Percentiles rank a stretch among this genome's conserved stretches.
Conservation (phyloP, 2,888 invertebrate genomes). For the Thyatira batis region DNA sequence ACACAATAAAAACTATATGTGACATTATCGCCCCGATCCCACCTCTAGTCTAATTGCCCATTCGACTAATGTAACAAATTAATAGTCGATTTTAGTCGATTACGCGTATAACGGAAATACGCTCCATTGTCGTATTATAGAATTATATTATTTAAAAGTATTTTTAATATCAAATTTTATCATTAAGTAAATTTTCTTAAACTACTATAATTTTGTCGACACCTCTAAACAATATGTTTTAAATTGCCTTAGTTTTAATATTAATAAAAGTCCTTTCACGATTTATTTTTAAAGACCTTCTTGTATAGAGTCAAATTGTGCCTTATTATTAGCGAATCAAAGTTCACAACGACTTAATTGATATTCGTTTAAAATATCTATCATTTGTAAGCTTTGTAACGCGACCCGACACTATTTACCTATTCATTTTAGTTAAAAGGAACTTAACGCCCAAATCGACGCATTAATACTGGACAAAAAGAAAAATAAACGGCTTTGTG, state of each 20-base stretch:
- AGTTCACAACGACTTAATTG: constrained; percentile 23
- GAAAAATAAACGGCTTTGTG: constrained; percentile 81
- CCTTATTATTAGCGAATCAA: constrained; percentile 24
- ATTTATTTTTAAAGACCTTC: constrained; percentile 27
- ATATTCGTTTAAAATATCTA: constrained; percentile 41
- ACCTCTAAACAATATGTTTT: too few relatives aligned
- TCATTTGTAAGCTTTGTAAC: constrained; percentile 68
- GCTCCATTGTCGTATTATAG: constrained; percentile 25
- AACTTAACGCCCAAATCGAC: constrained; percentile 81
- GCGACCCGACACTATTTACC: constrained; percentile 76
- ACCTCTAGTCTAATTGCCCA: constrained; percentile 49
- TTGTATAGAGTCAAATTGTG: constrained; percentile 15
- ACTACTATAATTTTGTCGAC: too few relatives aligned
- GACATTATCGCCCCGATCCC: constrained; percentile 35
- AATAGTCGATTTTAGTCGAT: constrained; percentile 34
- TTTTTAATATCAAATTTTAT: too few relatives aligned
- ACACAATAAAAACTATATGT: constrained; percentile 11
- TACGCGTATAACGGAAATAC: constrained; percentile 33
- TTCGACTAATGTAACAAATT: constrained; percentile 49
- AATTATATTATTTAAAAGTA: background rate
- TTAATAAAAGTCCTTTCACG: constrained; percentile 33
- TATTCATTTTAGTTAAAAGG: constrained; percentile 80
- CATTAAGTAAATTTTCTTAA: too few relatives aligned
- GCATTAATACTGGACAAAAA: constrained; percentile 76
- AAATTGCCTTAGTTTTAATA: too few relatives aligned